phyloP scores from a whole-genome alignment of 2,797 vertebrate genomes.

The Naso thynnoides region DNA sequence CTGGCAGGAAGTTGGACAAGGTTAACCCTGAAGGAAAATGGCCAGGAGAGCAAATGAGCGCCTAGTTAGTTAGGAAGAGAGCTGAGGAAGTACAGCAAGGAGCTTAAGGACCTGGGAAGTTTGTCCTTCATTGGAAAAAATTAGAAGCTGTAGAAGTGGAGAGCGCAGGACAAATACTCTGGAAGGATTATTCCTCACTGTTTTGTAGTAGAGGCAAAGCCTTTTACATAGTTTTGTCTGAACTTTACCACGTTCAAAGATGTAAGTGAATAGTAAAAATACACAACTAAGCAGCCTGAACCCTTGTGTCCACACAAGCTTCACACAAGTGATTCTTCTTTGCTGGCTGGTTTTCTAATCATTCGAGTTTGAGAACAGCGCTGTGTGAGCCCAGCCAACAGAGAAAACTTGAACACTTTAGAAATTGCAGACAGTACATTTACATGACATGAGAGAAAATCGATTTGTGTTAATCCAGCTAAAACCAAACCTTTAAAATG shows the following conservation, averaged over 20 bases:
- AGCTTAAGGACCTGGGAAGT: neutral
- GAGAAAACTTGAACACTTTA: no score
- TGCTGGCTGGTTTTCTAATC: no score
- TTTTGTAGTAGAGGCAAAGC: neutral
- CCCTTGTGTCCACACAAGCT: neutral
- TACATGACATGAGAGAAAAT: no score
- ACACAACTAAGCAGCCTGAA: neutral
- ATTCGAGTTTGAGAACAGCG: no score
- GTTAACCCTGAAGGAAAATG: constrained; percentile 41
- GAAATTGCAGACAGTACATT: no score
- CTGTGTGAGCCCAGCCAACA: no score
- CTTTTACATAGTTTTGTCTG: constrained; percentile 6
- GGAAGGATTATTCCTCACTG: neutral
- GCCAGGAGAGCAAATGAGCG: constrained; percentile 48
- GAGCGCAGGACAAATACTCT: neutral
- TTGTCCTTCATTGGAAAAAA: neutral
- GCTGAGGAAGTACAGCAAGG: constrained; percentile 11
- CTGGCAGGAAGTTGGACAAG: constrained; percentile 35
- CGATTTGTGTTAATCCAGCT: no score
- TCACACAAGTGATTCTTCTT: neutral
- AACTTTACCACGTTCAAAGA: constrained; percentile 9
- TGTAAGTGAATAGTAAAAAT: constrained; percentile 33
- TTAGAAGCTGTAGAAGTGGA: neutral
- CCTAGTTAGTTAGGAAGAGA: constrained; percentile 29
- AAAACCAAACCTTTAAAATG: no score